Base-by-base conservation (phyloP, 2,113 vertebrate species). In the Paramisgurnus dabryanus region DNA sequence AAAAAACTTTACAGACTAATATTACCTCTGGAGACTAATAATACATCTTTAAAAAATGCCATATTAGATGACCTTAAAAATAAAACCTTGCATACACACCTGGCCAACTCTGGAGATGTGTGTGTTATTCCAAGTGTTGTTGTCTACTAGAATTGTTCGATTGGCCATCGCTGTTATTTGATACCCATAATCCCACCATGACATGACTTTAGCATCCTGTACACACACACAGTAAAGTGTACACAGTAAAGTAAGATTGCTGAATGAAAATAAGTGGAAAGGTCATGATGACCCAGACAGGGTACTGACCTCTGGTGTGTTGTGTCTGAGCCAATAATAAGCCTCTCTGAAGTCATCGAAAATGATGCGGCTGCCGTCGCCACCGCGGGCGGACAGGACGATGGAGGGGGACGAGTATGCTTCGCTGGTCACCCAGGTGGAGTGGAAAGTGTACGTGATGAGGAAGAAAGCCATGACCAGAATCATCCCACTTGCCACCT, bases 401-500 rank as follows among this genome's bases (percentile, higher is more conserved):
- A 99, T 98, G n/a, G 97, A 98, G 0, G 98, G 98, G 3, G 97
- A 98, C 17, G 98, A 99, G 86, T 99, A 99, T 0, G 97, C 98
- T 84, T 99, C 97, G 0, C 98, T 99, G 85, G 98, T 99, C 87
- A 99, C 98, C 98, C 98, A 99, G n/a, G 98, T 99, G 1, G 97
- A 99, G 87, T 99, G 98, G 87, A 99, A 99, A 45, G 98, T 98
- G 85, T 99, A 99, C 0, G 97, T 99, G 85, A 99, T 98, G 39
- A 99, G 93, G 91, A 99, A 99, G 88, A 99, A 99, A 0, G 97
- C 94, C 97, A 99, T 99, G 84, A 99, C 96, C 84, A 99, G 81
- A 86, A 99, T 97, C 97, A 99, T 99, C 53, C 96, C 97, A n/a
- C 96, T 99, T 82, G 98, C 97, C 85, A 99, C 98, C 98, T 99